These are phyloP conservation scores for Adoxophyes honmai DNA, from an alignment of 1,140 invertebrate genomes.

Conservation along the genomic window DNA sequence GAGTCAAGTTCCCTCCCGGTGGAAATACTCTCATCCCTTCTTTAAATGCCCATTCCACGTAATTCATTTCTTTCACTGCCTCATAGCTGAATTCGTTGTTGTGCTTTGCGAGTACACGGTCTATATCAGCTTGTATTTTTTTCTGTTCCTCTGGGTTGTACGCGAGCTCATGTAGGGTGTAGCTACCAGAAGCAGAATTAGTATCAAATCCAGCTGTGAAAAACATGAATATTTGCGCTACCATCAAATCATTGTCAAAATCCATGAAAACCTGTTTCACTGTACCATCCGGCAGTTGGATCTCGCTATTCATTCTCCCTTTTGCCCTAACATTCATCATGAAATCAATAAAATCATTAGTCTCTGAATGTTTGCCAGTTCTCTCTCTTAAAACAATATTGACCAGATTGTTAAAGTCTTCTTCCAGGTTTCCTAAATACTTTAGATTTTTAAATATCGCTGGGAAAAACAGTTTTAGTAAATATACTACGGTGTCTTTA, in stretches of 20 bases:
- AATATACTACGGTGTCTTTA: constrained; percentile 16
- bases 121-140: constrained; percentile 57
- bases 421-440: neutral
- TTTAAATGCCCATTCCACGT: constrained; percentile 31
- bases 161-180: constrained; percentile 69
- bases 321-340: constrained; percentile 64
- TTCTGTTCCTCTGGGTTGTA: constrained; percentile 73
- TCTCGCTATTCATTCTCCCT: constrained; percentile 20
- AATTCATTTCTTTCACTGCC: constrained; percentile 54
- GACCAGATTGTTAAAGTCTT: neutral
- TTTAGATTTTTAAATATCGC: constrained; percentile 10
- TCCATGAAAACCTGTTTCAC: constrained; percentile 20
- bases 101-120: constrained; percentile 62
- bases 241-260: constrained; percentile 27
- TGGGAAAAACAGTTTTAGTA: constrained; percentile 13
- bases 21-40: constrained; percentile 79
- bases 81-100: constrained; percentile 49
- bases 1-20: neutral
- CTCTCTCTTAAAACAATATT: constrained; percentile 2
- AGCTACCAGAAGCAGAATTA: constrained; percentile 73
- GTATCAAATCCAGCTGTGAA: constrained; percentile 71
- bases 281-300: constrained; percentile 9
- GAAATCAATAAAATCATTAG: constrained; percentile 72
- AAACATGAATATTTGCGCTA: constrained; percentile 60
- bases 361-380: constrained; percentile 21